Percentiles rank a stretch among this genome's conserved stretches.
Evolutionary conservation across 1,140 invertebrate genomes (phyloP).

Genomic region (Metopolophium dirhodum): DNA sequence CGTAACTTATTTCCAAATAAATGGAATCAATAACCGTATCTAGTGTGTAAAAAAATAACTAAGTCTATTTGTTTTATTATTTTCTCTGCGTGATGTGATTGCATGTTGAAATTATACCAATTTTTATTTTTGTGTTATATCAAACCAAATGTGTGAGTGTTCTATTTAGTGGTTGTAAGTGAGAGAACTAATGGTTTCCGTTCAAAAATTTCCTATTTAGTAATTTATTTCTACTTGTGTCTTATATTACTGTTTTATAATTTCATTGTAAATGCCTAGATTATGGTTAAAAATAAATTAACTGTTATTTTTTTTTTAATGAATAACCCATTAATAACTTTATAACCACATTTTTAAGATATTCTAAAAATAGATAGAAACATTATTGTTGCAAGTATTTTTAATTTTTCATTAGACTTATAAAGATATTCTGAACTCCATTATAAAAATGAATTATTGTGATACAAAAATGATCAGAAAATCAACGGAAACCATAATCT

Average conservation of each 20-base stretch:
- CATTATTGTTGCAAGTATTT: not conserved
- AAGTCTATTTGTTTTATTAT: conserved; percentile 34
- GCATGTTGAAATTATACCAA: conserved; percentile 15
- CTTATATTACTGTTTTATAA: not conserved
- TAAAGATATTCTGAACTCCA: not conserved
- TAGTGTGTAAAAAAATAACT: conserved; percentile 5
- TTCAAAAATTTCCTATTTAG: not conserved
- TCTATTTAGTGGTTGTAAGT: conserved; percentile 12
- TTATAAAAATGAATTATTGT: not conserved
- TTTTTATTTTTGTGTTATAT: conserved; percentile 12
- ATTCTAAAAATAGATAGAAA: not conserved
- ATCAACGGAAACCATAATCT: conserved; percentile 16
- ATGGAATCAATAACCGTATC: not conserved
- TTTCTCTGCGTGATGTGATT: not conserved
- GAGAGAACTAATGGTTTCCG: conserved; percentile 18
- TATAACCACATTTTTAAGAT: not conserved
- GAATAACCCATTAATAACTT: not conserved
- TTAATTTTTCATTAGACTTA: not conserved
- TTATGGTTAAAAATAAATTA: not conserved
- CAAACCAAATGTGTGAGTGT: conserved; percentile 11
- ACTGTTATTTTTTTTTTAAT: not conserved
- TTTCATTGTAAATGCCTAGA: not conserved
- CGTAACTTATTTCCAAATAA: conserved; percentile 34
- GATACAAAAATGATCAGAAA: not conserved
- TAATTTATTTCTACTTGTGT: not conserved